Evolutionary conservation across 2,888 invertebrate genomes (phyloP).

Genomic region (Ichneumoninae sp.): DNA sequence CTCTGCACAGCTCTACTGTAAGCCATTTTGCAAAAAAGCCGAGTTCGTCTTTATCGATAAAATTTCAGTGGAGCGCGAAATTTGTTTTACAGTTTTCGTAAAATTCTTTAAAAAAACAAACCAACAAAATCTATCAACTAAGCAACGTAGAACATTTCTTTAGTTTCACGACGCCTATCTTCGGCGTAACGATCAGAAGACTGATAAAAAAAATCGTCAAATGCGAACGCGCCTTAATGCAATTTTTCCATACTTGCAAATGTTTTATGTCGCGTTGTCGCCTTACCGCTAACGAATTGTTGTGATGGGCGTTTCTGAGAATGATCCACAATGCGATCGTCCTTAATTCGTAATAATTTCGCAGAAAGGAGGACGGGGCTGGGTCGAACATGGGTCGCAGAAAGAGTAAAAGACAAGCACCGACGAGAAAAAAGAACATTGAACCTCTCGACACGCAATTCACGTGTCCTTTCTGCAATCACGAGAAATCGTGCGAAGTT

Average conservation of each 20-base stretch:
- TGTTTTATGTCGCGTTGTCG: neutral
- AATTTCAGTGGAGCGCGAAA: neutral
- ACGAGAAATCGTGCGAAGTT: conserved; percentile 98
- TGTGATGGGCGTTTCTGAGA: neutral
- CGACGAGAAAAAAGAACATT: conserved; percentile 94
- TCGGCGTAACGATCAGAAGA: too few relatives aligned
- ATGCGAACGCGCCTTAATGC: neutral
- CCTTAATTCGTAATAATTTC: neutral
- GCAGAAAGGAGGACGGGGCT: neutral
- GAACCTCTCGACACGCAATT: conserved; percentile 96
- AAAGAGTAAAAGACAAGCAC: conserved; percentile 97
- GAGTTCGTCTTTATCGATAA: neutral
- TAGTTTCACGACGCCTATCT: too few relatives aligned
- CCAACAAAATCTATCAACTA: too few relatives aligned
- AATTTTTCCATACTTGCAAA: neutral
- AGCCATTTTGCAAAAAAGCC: conserved; percentile 1
- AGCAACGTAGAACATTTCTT: too few relatives aligned
- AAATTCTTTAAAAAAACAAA: neutral
- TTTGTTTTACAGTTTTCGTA: neutral
- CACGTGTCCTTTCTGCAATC: conserved; percentile 99
- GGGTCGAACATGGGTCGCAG: conserved; percentile 92
- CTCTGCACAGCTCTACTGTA: neutral
- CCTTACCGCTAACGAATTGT: neutral
- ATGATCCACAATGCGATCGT: neutral
- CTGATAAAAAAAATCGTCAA: too few relatives aligned